Percentiles rank a stretch among this genome's conserved stretches.
These are phyloP conservation scores for Otocyon megalotis DNA, from an alignment of 2,113 vertebrate genomes.

Conservation along the genomic window DNA sequence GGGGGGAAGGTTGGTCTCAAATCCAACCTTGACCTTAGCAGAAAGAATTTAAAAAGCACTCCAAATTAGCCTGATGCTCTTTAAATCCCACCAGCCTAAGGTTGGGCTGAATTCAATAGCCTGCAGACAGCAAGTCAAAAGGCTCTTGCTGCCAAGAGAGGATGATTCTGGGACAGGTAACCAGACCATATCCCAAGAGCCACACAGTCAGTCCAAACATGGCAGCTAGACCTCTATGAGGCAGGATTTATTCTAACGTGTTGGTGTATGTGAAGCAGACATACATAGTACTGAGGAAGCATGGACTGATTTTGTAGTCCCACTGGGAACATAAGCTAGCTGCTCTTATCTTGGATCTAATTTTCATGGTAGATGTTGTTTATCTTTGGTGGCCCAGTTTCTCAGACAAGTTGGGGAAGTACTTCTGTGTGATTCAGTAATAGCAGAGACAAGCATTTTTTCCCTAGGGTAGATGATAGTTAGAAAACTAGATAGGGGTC, in stretches of 20 bases:
- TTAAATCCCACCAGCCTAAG: not conserved
- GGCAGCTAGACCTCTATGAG: not conserved
- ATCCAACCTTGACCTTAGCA: not conserved
- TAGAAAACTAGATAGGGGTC: conserved; percentile 61
- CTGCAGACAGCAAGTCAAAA: not conserved
- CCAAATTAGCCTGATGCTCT: not conserved
- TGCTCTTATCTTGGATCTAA: conserved; percentile 84
- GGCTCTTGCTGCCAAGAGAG: not conserved
- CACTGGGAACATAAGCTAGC: conserved; percentile 84
- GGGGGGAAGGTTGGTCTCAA: not conserved
- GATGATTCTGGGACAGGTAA: not conserved
- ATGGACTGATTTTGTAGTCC: conserved; percentile 67
- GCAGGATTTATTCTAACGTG: not conserved
- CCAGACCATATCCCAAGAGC: not conserved
- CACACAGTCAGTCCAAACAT: not conserved
- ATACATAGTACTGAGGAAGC: not conserved
- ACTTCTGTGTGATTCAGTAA: conserved; percentile 89
- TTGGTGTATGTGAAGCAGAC: conserved; percentile 1
- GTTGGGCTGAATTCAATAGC: not conserved
- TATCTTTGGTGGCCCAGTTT: conserved; percentile 85
- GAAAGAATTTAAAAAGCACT: conserved; percentile 24
- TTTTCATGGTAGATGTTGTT: conserved; percentile 87
- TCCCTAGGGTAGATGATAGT: conserved; percentile 79
- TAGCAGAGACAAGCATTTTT: conserved; percentile 81
- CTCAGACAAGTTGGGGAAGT: conserved; percentile 92